phyloP scores from a whole-genome alignment of 2,888 invertebrate species.

The Meganola albula region DNA sequence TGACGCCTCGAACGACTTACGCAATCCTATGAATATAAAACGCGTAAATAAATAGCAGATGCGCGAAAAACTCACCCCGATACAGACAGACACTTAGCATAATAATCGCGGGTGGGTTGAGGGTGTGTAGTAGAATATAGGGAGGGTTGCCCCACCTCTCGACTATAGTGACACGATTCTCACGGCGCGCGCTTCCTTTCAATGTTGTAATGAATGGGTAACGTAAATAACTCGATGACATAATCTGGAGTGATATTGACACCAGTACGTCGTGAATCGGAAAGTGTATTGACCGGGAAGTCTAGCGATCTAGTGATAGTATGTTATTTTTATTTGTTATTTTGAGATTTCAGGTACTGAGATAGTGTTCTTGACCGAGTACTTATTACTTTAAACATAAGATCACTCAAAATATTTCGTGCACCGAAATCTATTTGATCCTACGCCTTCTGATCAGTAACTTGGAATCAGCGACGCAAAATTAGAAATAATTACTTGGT shows the following conservation, averaged over 20 bases:
- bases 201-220: slow-evolving; percentile 68
- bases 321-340: slow-evolving; percentile 28
- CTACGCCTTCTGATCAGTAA: no score
- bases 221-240: slow-evolving; percentile 63
- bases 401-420: no score
- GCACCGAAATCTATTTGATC: no score
- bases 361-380: no score
- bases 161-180: slow-evolving; percentile 75
- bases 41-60: slow-evolving; percentile 78
- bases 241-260: slow-evolving; percentile 52
- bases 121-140: slow-evolving; percentile 18
- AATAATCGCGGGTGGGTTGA: slow-evolving; percentile 63
- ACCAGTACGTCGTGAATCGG: slow-evolving; percentile 47
- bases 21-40: slow-evolving; percentile 74
- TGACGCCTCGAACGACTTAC: slow-evolving; percentile 56
- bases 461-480: no score
- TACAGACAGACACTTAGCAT: slow-evolving; percentile 73
- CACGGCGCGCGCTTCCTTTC: slow-evolving; percentile 71
- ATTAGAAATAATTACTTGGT: no score
- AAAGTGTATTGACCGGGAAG: slow-evolving; percentile 43
- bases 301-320: slow-evolving; percentile 32
- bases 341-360: no score
- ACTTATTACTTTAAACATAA: no score
- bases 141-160: slow-evolving; percentile 40
- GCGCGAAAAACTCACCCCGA: slow-evolving; percentile 75